phyloP scores from a whole-genome alignment of 2,888 invertebrate species.

The Thelaira solivaga region DNA sequence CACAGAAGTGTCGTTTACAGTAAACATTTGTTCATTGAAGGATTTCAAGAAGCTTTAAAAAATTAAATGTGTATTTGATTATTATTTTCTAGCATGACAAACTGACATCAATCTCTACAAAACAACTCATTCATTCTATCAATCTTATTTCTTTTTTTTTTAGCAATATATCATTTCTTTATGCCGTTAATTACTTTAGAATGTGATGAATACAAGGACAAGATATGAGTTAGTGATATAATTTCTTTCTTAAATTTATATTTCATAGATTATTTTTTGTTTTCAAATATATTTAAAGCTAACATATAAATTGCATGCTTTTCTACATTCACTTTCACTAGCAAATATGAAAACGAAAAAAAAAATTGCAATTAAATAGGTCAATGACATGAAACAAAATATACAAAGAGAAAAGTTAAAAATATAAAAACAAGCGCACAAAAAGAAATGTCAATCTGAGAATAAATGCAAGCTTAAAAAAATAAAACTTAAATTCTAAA shows the following conservation, averaged over 20 bases:
- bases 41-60: too few relatives aligned
- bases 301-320: not conserved
- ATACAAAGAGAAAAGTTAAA: not conserved
- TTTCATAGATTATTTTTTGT: too few relatives aligned
- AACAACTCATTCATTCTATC: too few relatives aligned
- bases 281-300: too few relatives aligned
- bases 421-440: not conserved
- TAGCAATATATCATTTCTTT: too few relatives aligned
- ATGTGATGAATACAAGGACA: too few relatives aligned
- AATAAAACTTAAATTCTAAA: constrained; percentile 4
- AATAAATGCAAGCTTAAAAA: not conserved
- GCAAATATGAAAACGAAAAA: not conserved
- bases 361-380: constrained; percentile 6
- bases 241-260: too few relatives aligned
- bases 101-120: constrained; percentile 8
- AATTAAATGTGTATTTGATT: not conserved
- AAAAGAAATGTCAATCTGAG: not conserved
- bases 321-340: not conserved
- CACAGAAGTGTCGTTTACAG: too few relatives aligned
- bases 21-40: too few relatives aligned
- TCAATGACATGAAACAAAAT: constrained; percentile 44
- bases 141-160: too few relatives aligned
- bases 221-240: too few relatives aligned
- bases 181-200: too few relatives aligned
- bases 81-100: not conserved